A percentile compares a stretch with the other conserved stretches of the same genome.
phyloP scores from a whole-genome alignment of 2,113 vertebrate genomes.

The Agelaius phoeniceus region DNA sequence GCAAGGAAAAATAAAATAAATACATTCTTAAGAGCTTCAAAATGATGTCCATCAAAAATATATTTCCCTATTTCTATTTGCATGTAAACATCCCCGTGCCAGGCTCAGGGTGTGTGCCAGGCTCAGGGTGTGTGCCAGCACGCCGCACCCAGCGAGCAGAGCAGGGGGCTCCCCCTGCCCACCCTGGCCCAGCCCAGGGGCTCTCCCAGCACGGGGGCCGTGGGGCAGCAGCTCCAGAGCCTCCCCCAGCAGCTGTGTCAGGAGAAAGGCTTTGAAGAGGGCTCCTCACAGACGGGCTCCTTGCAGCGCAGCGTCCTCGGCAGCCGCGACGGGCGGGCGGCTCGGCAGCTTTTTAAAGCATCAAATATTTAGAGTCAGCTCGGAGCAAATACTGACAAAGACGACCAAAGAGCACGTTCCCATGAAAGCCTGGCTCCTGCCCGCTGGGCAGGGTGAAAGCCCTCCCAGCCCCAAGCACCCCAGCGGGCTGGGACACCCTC shows the following conservation, averaged over 20 bases:
- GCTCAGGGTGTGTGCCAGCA: neutral
- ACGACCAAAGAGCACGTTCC: neutral
- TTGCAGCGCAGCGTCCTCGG: neutral
- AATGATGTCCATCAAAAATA: neutral
- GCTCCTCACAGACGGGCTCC: constrained; percentile 14
- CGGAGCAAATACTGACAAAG: neutral
- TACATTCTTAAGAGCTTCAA: neutral
- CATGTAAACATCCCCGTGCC: neutral
- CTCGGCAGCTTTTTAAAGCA: neutral
- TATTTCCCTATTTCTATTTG: neutral
- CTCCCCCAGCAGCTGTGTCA: neutral
- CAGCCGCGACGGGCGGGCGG: neutral
- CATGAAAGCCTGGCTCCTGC: neutral
- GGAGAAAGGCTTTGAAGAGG: neutral
- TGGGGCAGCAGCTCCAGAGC: neutral
- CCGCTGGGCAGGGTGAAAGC: rapidly evolving
- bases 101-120: neutral
- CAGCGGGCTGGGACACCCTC: rapidly evolving
- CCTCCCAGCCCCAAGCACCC: neutral
- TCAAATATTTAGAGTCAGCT: neutral
- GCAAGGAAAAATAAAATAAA: neutral
- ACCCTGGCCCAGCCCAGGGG: neutral
- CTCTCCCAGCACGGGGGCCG: neutral
- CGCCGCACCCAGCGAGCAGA: neutral
- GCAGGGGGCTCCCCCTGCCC: neutral